phyloP scores from a whole-genome alignment of 2,888 invertebrate genomes.

The Zygothrica quintamaculata region DNA sequence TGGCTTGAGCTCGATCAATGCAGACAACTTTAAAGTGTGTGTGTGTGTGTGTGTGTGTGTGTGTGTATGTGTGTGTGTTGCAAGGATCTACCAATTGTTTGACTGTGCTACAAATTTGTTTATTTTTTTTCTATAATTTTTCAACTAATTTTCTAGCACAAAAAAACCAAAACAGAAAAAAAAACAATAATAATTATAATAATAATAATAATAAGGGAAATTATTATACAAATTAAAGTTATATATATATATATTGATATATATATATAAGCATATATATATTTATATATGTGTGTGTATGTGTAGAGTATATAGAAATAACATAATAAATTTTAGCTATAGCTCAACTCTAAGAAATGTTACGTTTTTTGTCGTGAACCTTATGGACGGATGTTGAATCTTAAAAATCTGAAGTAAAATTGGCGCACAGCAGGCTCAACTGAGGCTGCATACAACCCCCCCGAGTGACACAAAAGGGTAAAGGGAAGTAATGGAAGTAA shows the following conservation, averaged over 20 bases:
- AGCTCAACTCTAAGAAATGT: conserved; percentile 46
- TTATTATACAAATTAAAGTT: conserved; percentile 30
- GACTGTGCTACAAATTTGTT: conserved; percentile 49
- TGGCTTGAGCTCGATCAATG: conserved; percentile 66
- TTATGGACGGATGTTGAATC: conserved; percentile 72
- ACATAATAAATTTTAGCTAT: conserved; percentile 33
- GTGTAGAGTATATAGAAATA: conserved; percentile 7
- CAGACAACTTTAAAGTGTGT: conserved; percentile 28
- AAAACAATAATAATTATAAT: too few species aligned
- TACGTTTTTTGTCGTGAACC: conserved; percentile 67
- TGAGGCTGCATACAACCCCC: conserved; percentile 75
- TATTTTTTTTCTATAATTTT: conserved; percentile 11
- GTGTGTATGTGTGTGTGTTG: conserved; percentile 32
- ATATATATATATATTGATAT: conserved; percentile 18
- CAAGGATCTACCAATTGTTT: conserved; percentile 49
- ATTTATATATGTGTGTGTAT: too few species aligned
- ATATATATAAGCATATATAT: conserved; percentile 30
- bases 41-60: conserved; percentile 26
- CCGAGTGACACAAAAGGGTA: conserved; percentile 58
- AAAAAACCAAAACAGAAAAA: conserved; percentile 30
- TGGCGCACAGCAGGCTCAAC: conserved; percentile 68
- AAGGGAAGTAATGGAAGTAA: neutral
- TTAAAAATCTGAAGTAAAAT: conserved; percentile 71
- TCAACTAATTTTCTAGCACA: conserved; percentile 32
- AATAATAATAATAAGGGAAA: conserved; percentile 12